phyloP scores from a whole-genome alignment of 2,797 vertebrate species.

The Hoplostethus mediterraneus region DNA sequence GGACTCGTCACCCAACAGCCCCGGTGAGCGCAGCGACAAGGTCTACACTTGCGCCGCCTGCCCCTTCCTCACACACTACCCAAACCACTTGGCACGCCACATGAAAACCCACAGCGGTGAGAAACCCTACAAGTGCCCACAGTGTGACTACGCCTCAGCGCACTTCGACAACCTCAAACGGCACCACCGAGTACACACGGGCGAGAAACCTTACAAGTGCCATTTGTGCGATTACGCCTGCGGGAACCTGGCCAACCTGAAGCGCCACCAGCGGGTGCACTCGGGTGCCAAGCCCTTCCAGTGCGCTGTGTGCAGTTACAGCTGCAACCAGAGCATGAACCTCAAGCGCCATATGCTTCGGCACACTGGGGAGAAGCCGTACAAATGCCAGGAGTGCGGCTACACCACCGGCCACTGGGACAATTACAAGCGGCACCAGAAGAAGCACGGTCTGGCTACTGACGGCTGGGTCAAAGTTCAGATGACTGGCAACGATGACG shows the following conservation, averaged over 20 bases:
- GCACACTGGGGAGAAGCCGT: conserved; percentile 96
- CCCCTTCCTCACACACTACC: conserved; percentile 95
- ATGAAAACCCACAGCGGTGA: conserved; percentile 99
- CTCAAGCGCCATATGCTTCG: conserved; percentile 98
- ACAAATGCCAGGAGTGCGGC: conserved; percentile 93
- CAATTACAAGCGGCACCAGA: conserved; percentile 99
- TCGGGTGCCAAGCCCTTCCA: conserved; percentile 97
- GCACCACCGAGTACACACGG: conserved; percentile 96
- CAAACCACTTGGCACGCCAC: conserved; percentile 97
- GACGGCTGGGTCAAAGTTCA: conserved; percentile 89
- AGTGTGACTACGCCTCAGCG: conserved; percentile 94
- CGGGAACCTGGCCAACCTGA: conserved; percentile 97
- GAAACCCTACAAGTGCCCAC: conserved; percentile 95
- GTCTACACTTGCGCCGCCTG: conserved; percentile 94
- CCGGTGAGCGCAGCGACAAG: conserved; percentile 87
- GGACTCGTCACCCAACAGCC: conserved; percentile 80
- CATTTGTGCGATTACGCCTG: conserved; percentile 96
- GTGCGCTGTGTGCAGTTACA: conserved; percentile 95
- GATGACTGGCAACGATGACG: conserved; percentile 65
- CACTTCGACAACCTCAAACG: conserved; percentile 98
- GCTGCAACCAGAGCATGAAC: conserved; percentile 99
- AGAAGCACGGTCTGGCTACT: conserved; percentile 92
- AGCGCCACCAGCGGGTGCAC: conserved; percentile 96
- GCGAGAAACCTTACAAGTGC: conserved; percentile 98
- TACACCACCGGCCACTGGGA: conserved; percentile 99